These are phyloP conservation scores for Lacerta bilineata DNA, from an alignment of 2,797 vertebrate genomes.

Conservation along the genomic window DNA sequence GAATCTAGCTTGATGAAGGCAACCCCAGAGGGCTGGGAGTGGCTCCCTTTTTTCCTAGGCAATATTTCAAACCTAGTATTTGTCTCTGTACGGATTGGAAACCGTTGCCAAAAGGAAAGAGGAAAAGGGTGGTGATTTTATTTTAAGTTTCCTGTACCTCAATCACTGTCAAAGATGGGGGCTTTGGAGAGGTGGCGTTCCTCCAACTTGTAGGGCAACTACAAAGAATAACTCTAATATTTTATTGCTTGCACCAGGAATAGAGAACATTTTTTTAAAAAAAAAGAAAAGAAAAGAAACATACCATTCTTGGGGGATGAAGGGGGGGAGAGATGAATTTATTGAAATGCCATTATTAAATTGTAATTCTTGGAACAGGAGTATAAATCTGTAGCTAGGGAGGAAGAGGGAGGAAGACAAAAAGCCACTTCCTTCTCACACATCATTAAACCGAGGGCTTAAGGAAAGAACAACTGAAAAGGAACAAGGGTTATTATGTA, in stretches of 20 bases:
- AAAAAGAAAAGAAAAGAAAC: neutral
- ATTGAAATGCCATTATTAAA: slow-evolving; percentile 42
- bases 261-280: slow-evolving; percentile 23
- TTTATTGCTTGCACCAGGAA: slow-evolving; percentile 50
- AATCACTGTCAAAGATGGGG: slow-evolving; percentile 49
- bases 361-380: slow-evolving; percentile 28
- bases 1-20: slow-evolving; percentile 23
- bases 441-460: slow-evolving; percentile 51
- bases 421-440: slow-evolving; percentile 53
- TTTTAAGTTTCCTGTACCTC: slow-evolving; percentile 41
- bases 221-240: slow-evolving; percentile 45
- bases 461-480: slow-evolving; percentile 58
- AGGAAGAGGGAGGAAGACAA: slow-evolving; percentile 62
- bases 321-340: slow-evolving; percentile 38
- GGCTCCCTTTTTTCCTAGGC: slow-evolving; percentile 39
- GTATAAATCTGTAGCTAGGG: slow-evolving; percentile 46
- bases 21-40: slow-evolving; percentile 16
- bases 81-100: slow-evolving; percentile 42
- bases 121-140: slow-evolving; percentile 52
- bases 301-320: neutral
- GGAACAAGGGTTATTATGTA: slow-evolving; percentile 40
- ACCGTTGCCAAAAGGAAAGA: slow-evolving; percentile 56
- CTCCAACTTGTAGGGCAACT: slow-evolving; percentile 35
- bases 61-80: slow-evolving; percentile 55
- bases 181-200: slow-evolving; percentile 48